Percentiles rank a stretch among this genome's conserved stretches.
These are phyloP conservation scores for Reticulitermes lucifugus DNA, from an alignment of 2,888 invertebrate genomes.

Conservation along the genomic window DNA sequence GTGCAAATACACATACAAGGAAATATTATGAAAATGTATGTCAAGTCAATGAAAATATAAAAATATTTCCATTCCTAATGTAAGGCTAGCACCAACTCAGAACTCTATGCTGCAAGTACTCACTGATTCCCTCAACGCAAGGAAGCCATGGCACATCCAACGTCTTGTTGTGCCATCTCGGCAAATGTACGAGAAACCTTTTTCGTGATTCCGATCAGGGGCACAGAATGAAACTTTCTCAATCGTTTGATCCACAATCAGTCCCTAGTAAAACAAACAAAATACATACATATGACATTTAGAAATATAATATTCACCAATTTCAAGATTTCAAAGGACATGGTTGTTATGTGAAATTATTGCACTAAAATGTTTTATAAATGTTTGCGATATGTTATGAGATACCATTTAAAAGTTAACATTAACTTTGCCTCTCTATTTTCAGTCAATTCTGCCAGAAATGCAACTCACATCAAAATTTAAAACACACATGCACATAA, in stretches of 20 bases:
- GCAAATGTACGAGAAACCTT: conserved; percentile 99
- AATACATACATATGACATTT: not conserved
- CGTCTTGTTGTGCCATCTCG: conserved; percentile 97
- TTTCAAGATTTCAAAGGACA: not conserved
- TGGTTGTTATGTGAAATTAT: no score
- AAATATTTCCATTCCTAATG: no score
- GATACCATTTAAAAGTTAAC: no score
- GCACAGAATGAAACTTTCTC: conserved; percentile 99
- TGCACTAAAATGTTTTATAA: no score
- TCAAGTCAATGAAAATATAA: not conserved
- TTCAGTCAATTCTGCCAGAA: no score
- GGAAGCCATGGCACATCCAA: conserved; percentile 99
- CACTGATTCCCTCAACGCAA: conserved; percentile 92
- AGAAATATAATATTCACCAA: not conserved
- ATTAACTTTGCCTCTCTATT: no score
- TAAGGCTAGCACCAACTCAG: no score
- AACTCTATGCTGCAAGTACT: conserved; percentile 56
- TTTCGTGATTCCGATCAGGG: conserved; percentile 97
- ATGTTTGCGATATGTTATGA: no score
- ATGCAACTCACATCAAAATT: no score
- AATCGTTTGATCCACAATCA: conserved; percentile 99
- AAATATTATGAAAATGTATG: not conserved
- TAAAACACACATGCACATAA: no score
- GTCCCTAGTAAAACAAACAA: conserved; percentile 69
- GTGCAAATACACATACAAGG: no score